phyloP scores from a whole-genome alignment of 2,888 invertebrate species.

The Thereva nobilitata region DNA sequence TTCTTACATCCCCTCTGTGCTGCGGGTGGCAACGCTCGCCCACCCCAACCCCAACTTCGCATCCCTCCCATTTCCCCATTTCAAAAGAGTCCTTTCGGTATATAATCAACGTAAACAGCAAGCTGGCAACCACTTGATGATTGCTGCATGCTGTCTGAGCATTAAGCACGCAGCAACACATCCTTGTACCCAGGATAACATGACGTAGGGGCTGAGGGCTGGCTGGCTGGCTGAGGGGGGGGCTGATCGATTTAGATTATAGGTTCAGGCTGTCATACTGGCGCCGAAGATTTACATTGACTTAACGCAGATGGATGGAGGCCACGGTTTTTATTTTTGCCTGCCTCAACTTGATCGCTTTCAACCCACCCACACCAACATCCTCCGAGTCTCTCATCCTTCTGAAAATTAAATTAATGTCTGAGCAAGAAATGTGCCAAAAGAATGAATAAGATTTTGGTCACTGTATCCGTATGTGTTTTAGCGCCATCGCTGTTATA shows the following conservation, averaged over 20 bases:
- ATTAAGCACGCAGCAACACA: conserved; percentile 35
- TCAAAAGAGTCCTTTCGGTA: conserved; percentile 8
- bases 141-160: conserved; percentile 41
- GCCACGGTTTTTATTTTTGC: background rate
- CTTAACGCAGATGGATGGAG: conserved; percentile 40
- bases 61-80: conserved; percentile 5
- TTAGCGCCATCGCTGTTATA: too few species aligned
- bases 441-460: too few species aligned
- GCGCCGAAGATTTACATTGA: conserved; percentile 43
- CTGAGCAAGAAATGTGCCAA: conserved; percentile 20
- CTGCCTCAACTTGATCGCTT: too few species aligned
- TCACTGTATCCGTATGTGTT: too few species aligned
- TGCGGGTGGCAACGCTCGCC: too few species aligned
- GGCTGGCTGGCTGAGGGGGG: conserved; percentile 22
- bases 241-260: conserved; percentile 42
- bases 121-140: conserved; percentile 41
- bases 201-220: conserved; percentile 1
- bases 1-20: background rate
- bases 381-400: conserved; percentile 6
- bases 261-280: conserved; percentile 42
- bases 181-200: conserved; percentile 27
- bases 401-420: conserved; percentile 28
- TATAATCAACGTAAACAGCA: conserved; percentile 40
- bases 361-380: background rate
- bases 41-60: too few species aligned